Base-by-base conservation (phyloP, 2,888 invertebrate species). In the Oligia fasciuncula region DNA sequence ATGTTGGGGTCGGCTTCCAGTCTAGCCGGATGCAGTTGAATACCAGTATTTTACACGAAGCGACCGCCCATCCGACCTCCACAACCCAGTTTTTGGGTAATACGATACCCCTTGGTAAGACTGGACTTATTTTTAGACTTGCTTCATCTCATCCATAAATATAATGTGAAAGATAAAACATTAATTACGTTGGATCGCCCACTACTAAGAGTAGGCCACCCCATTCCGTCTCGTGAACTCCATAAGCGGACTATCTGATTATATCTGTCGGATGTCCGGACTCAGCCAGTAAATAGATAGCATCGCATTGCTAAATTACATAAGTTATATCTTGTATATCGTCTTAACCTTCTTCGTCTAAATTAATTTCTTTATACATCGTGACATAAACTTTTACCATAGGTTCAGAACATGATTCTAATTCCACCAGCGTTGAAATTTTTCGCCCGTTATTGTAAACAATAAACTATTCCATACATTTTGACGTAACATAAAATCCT, bases 181-280 rank as follows among this genome's bases (percentile, higher is more conserved):
- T 19, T 43, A 69, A 76, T 76, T 76, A 65, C 8, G 65, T 57
- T 43, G n/a, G 29, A 43, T n/a, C 19, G 6, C 13, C 57, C 9
- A 49, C 66, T n/a, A 19, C 14, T 62, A 62, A 80, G 80, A 85
- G 60, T 70, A 80, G 85, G 82, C 70, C 65, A 82, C 73, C 85
- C 66, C 70, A 73, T 82, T 80, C 73, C n/a, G 70, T 73, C 65
- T 73, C 51, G 54, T 23, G 14, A 57, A 54, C 66, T 81, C 54
- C n/a, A 73, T 70, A 62, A 51, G 1, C 19, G 14, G 57, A 80
- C 49, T 51, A 57, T 49, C 69, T 62, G 85, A 80, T 80, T 43
- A 43, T 63, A 73, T 80, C 73, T 54, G 4, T 23, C 19, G 63
- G 49, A 69, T 43, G 9, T 40, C 54, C 40, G 66, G 70, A 54